These are phyloP conservation scores for Poeciliopsis paucimaculata DNA, from an alignment of 2,797 vertebrate genomes.

Conservation along the genomic window DNA sequence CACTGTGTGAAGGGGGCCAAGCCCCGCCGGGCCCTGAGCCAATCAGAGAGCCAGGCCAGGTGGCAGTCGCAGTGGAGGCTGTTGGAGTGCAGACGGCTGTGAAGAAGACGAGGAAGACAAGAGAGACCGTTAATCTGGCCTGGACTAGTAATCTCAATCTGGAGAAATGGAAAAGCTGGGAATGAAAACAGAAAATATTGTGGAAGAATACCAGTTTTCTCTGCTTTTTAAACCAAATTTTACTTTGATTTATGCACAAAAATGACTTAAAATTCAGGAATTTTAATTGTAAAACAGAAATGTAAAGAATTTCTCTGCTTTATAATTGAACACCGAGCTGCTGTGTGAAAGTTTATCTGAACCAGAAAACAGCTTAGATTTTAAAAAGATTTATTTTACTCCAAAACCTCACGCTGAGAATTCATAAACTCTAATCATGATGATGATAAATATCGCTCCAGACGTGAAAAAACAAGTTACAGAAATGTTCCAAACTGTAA, in stretches of 20 bases:
- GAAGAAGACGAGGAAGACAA: constrained; percentile 15
- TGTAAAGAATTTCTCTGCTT: background rate
- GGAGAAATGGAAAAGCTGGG: background rate
- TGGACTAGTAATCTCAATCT: background rate
- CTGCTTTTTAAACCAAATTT: background rate
- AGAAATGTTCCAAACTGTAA: background rate
- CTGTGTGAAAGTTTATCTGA: background rate
- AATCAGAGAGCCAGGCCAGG: constrained; percentile 97
- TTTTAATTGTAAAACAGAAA: too few species aligned
- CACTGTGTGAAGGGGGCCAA: constrained; percentile 97
- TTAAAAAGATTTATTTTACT: background rate
- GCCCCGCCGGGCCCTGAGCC: constrained; percentile 91
- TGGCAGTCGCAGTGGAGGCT: constrained; percentile 96
- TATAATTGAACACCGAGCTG: background rate
- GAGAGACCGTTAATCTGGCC: background rate
- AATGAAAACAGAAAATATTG: background rate
- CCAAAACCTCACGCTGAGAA: background rate
- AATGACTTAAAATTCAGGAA: background rate
- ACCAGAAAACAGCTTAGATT: background rate
- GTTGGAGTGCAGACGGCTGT: constrained; percentile 96
- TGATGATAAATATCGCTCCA: background rate
- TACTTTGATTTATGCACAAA: background rate
- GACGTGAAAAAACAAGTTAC: background rate
- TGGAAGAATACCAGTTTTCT: background rate
- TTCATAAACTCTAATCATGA: background rate